Evolutionary conservation across 2,888 invertebrate genomes (phyloP).

Genomic region (Druceiella hillmani): DNA sequence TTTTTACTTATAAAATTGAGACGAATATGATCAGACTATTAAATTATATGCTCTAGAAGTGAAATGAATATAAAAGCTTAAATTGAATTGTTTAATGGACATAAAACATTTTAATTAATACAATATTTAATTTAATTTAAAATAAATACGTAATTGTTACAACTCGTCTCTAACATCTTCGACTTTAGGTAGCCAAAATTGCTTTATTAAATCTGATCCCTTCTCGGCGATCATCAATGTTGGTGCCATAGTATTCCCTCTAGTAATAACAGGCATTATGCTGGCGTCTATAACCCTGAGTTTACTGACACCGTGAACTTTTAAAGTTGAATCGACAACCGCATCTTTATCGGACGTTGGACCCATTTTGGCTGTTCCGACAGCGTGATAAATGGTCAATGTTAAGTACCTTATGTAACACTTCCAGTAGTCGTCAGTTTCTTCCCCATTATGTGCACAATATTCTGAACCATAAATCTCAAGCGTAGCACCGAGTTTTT

Average conservation of each 20-base stretch:
- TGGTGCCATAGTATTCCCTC: constrained; percentile 84
- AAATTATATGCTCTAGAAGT: too few species aligned
- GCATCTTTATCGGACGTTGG: constrained; percentile 69
- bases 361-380: constrained; percentile 83
- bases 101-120: too few species aligned
- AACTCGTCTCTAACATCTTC: too few species aligned
- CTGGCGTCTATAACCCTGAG: constrained; percentile 82
- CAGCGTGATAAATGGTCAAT: constrained; percentile 83
- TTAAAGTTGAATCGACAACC: constrained; percentile 72
- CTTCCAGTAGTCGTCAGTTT: constrained; percentile 77
- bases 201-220: constrained; percentile 75
- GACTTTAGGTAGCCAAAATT: constrained; percentile 56
- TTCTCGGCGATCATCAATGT: constrained; percentile 86
- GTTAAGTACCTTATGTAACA: constrained; percentile 80
- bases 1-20: too few species aligned
- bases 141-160: too few species aligned
- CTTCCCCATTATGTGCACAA: constrained; percentile 31
- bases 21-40: too few species aligned
- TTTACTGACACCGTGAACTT: constrained; percentile 72
- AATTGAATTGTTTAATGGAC: too few species aligned
- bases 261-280: constrained; percentile 82
- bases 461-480: constrained; percentile 31
- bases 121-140: too few species aligned
- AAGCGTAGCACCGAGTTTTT: constrained; percentile 32
- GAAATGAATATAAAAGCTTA: too few species aligned